A percentile compares a stretch with the other conserved stretches of the same genome.
Evolutionary conservation across 2,888 invertebrate genomes (phyloP).

Genomic region (Ectemnius cavifrons): DNA sequence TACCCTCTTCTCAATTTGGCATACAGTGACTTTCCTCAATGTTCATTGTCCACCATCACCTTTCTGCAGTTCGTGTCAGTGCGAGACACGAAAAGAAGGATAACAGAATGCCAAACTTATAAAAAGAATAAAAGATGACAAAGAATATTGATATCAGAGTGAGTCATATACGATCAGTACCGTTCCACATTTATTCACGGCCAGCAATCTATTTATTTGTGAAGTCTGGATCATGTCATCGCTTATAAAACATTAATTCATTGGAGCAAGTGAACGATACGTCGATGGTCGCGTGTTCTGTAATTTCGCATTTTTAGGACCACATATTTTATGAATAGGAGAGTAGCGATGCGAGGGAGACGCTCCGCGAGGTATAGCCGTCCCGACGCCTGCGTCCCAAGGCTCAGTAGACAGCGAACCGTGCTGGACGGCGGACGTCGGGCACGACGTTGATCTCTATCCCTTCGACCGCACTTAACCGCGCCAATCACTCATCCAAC

Average conservation of each 20-base stretch:
- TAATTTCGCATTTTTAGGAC: constrained; percentile 17
- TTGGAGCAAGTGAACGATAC: not conserved
- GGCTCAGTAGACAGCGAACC: constrained; percentile 71
- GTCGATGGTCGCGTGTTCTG: not conserved
- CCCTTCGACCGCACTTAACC: not conserved
- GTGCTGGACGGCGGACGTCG: constrained; percentile 67
- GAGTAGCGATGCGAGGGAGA: constrained; percentile 4
- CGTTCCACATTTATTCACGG: not conserved
- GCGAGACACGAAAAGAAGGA: not conserved
- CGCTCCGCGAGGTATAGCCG: constrained; percentile 28
- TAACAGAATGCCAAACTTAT: not conserved
- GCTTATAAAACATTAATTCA: not conserved
- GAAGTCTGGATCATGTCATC: too few species aligned
- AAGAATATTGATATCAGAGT: too few species aligned
- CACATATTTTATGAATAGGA: not conserved
- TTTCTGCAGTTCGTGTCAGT: constrained; percentile 12
- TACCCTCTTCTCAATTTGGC: constrained; percentile 17
- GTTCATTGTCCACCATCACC: not conserved
- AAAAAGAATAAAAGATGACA: too few species aligned
- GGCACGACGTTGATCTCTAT: constrained; percentile 56
- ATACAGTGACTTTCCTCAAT: constrained; percentile 36
- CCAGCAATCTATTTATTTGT: too few species aligned
- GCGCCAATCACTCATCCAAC: too few species aligned
- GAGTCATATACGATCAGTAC: not conserved
- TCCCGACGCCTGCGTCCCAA: constrained; percentile 68